Conservation (phyloP, 35 echinoderm and acorn worm species). For the Stichopus chloronotus region DNA sequence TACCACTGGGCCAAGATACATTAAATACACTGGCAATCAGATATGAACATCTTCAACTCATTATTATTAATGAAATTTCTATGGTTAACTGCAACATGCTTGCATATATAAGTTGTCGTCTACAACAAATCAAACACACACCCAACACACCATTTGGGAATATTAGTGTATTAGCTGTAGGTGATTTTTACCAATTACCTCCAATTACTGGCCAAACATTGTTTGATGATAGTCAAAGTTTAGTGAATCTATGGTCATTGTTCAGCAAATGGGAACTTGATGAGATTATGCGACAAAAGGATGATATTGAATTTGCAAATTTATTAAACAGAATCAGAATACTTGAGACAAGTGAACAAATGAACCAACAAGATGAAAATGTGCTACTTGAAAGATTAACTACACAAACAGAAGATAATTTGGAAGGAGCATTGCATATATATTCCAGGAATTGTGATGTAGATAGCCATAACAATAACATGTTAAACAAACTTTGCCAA, state of each 20-base stretch:
- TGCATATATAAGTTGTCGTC: slow-evolving; percentile 36
- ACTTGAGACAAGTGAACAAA: too few relatives aligned
- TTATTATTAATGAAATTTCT: slow-evolving; percentile 83
- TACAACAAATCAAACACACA: slow-evolving; percentile 66
- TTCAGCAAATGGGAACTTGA: slow-evolving; percentile 48
- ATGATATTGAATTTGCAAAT: slow-evolving; percentile 39
- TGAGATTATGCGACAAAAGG: slow-evolving; percentile 58
- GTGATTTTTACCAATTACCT: slow-evolving; percentile 70
- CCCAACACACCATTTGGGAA: slow-evolving; percentile 56
- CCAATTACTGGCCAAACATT: slow-evolving; percentile 43
- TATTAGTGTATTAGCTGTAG: slow-evolving; percentile 62
- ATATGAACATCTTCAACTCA: slow-evolving; percentile 43
- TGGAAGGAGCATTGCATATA: background rate
- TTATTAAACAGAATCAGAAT: slow-evolving; percentile 6
- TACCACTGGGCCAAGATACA: slow-evolving; percentile 69
- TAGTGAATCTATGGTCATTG: slow-evolving; percentile 19
- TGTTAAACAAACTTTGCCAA: background rate
- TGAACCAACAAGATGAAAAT: background rate
- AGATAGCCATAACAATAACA: slow-evolving; percentile 9
- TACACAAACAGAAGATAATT: background rate
- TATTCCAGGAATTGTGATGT: background rate
- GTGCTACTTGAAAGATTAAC: background rate
- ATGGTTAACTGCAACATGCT: slow-evolving; percentile 62
- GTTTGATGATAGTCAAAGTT: background rate
- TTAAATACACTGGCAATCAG: slow-evolving; percentile 44